Evolutionary conservation across 2,888 invertebrate genomes (phyloP).

Genomic region (Heliconius ismenius): DNA sequence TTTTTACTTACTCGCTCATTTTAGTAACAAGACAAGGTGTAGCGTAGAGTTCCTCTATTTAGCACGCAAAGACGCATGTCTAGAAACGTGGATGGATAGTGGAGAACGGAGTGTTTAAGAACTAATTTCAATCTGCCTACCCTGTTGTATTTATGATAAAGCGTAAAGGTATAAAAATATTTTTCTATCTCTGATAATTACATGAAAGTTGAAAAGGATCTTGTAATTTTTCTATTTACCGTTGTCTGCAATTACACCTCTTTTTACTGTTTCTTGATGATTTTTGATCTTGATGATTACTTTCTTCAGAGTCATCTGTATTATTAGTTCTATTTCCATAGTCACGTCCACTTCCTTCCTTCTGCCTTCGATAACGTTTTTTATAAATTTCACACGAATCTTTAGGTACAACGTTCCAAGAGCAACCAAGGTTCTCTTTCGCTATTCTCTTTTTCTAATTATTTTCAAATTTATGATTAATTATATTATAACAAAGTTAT

Average conservation of each 20-base stretch:
- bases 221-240: conserved; percentile 3
- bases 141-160: not conserved
- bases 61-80: not conserved
- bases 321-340: conserved; percentile 8
- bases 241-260: conserved; percentile 16
- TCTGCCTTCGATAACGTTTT: conserved; percentile 49
- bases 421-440: conserved; percentile 43
- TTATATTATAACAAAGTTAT: not conserved
- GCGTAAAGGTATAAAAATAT: not conserved
- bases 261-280: not conserved
- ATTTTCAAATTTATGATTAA: conserved; percentile 5
- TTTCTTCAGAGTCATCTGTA: conserved; percentile 13
- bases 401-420: conserved; percentile 63
- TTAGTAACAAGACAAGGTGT: not conserved
- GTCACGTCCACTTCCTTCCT: not conserved
- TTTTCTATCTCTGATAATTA: not conserved
- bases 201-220: not conserved
- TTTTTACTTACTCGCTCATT: too few relatives aligned
- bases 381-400: conserved; percentile 66
- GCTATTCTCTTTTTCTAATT: conserved; percentile 46
- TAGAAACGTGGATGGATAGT: too few relatives aligned
- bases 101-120: not conserved
- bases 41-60: not conserved
- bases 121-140: not conserved
- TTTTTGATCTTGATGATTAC: not conserved